Evolutionary conservation across 2,797 vertebrate species (phyloP), one percentile per base, ranked within the genome.

Genomic region (Alexandromys oeconomus): DNA sequence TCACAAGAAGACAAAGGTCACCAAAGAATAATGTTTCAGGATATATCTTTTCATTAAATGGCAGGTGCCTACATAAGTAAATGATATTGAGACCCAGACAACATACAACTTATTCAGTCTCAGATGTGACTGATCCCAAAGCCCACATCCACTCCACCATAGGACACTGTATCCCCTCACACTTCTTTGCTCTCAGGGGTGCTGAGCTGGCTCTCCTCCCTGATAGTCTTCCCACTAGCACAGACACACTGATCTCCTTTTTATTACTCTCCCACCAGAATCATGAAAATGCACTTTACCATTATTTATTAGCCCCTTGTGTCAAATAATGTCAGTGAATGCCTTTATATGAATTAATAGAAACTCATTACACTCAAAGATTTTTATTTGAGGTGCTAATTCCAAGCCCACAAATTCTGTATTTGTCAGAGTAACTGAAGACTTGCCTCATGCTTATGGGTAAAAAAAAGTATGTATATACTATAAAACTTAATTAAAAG

Each of bases 401-500:
- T 91, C 84, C 51, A 89, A 71, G 76, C 10, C n/a, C 63, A 89
- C 65, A 92, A 79, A 89, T 92, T 87, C 40, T 84, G 5, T 34
- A 79, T 93, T 77, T 93, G 77, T 88, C 91, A 92, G 61, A 59
- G 63, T 69, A 37, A 91, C 3, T 87, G 57, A 94, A 93, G 69
- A 71, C 15, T 69, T 88, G 54, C 27, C 21, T 82, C 29, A n/a
- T 23, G 25, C 17, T 43, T 89, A 46, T 71, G 5, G 15, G n/a
- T 71, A 88, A 89, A 91, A 59, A 89, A 91, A 59, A 21, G 13
- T 29, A 54, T 71, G 34, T 29, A 40, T 54, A 27, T 57, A 87
- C 46, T 46, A 57, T 80, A 90, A 92, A 88, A 37, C 43, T 63
- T 96, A 87, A 95, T 93, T 80, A 21, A 92, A 93, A 73, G 57